A percentile compares a stretch with the other conserved stretches of the same genome.
Conservation (phyloP, 2,888 invertebrate genomes). For the Pegoplata infirma region DNA sequence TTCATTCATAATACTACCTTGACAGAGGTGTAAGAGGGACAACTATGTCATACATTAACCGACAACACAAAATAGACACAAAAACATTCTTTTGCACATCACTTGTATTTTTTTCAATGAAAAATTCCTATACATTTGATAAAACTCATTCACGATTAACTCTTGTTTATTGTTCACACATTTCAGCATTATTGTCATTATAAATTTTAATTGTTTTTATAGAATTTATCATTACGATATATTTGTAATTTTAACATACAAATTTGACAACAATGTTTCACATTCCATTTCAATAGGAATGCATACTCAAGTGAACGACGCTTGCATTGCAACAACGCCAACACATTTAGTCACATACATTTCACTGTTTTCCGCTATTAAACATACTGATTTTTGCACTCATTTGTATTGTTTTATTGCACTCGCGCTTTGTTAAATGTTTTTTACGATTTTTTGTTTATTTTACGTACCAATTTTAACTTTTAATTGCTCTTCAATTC, state of each 20-base stretch:
- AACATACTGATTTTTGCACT: constrained; percentile 41
- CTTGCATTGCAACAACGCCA: constrained; percentile 49
- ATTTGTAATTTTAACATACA: background rate
- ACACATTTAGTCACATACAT: constrained; percentile 70
- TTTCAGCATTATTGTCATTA: too few species aligned
- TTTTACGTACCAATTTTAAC: constrained; percentile 93
- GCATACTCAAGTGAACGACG: constrained; percentile 48
- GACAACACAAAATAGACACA: constrained; percentile 28
- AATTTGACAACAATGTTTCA: constrained; percentile 58
- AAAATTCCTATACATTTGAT: constrained; percentile 33
- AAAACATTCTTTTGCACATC: constrained; percentile 51
- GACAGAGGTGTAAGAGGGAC: constrained; percentile 45
- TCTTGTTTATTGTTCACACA: too few species aligned
- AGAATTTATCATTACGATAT: background rate
- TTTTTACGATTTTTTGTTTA: constrained; percentile 65
- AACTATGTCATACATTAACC: constrained; percentile 22
- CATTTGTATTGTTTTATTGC: background rate
- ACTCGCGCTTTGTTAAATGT: constrained; percentile 31
- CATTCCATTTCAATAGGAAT: constrained; percentile 52
- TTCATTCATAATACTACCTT: background rate
- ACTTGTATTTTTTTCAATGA: constrained; percentile 21
- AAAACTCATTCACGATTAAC: background rate
- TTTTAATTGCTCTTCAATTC: constrained; percentile 95
- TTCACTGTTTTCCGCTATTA: constrained; percentile 57
- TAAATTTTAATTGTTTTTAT: background rate